A percentile compares a stretch with the other conserved stretches of the same genome.
These are phyloP conservation scores for Ondatra zibethicus DNA, from an alignment of 2,113 vertebrate species.

Conservation along the genomic window DNA sequence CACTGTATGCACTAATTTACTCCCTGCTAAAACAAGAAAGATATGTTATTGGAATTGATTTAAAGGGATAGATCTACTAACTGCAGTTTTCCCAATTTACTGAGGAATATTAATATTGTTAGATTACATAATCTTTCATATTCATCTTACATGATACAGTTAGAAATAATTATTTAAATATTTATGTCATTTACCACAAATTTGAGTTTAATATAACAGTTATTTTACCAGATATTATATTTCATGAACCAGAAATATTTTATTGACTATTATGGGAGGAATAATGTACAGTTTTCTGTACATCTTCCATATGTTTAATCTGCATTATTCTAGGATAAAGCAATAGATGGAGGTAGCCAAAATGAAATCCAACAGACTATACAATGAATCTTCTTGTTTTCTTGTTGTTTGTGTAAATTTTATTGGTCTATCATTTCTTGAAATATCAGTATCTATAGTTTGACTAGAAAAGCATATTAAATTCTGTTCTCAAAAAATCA, in stretches of 20 bases:
- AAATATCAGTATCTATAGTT: neutral
- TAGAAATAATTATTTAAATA: constrained; percentile 6
- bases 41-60: neutral
- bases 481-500: neutral
- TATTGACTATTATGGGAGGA: neutral
- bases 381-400: neutral
- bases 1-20: neutral
- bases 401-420: neutral
- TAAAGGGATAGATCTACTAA: neutral
- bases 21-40: neutral
- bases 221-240: neutral
- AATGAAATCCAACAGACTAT: neutral
- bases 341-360: neutral
- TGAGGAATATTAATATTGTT: neutral
- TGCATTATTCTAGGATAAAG: neutral
- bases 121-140: neutral
- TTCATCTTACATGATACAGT: neutral
- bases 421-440: neutral
- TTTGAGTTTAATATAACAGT: neutral
- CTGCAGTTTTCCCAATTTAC: neutral
- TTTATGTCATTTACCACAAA: neutral
- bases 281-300: neutral
- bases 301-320: neutral
- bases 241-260: neutral
- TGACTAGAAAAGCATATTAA: neutral